Conservation (phyloP, 2,797 vertebrate species). For the Channallabes apus region DNA sequence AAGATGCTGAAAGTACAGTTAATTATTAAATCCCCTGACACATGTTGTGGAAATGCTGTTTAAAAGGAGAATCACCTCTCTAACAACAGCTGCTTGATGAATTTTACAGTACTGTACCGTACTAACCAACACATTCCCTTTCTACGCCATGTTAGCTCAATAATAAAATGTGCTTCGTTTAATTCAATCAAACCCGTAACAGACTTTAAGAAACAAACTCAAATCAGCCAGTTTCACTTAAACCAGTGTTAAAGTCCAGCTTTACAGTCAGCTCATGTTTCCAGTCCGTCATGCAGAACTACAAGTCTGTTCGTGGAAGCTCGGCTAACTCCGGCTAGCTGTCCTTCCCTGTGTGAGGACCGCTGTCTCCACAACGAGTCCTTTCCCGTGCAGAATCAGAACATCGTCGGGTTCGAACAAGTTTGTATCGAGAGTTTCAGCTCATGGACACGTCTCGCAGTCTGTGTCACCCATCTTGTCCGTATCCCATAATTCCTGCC, state of each 20-base stretch:
- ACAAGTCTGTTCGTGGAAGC: background rate
- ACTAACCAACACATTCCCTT: background rate
- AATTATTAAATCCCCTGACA: too few species aligned
- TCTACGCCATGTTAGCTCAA: background rate
- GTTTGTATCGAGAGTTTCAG: background rate
- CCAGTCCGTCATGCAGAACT: background rate
- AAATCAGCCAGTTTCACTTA: background rate
- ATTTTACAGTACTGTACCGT: background rate
- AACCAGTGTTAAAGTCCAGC: background rate
- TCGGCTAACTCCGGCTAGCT: background rate
- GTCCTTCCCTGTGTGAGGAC: background rate
- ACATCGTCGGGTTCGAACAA: conserved; percentile 21
- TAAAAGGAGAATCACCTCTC: conserved; percentile 4
- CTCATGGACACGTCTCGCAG: conserved; percentile 69
- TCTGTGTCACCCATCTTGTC: conserved; percentile 74
- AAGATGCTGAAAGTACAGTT: too few species aligned
- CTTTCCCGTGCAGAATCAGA: background rate
- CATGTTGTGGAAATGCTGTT: background rate
- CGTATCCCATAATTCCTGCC: conserved; percentile 73
- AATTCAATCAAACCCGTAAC: background rate
- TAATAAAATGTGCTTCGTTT: background rate
- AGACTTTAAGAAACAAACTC: background rate
- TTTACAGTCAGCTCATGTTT: background rate
- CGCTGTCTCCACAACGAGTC: background rate
- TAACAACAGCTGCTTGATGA: background rate